These are phyloP conservation scores for Brachypterus glaber DNA, from an alignment of 2,888 invertebrate species.

Conservation along the genomic window DNA sequence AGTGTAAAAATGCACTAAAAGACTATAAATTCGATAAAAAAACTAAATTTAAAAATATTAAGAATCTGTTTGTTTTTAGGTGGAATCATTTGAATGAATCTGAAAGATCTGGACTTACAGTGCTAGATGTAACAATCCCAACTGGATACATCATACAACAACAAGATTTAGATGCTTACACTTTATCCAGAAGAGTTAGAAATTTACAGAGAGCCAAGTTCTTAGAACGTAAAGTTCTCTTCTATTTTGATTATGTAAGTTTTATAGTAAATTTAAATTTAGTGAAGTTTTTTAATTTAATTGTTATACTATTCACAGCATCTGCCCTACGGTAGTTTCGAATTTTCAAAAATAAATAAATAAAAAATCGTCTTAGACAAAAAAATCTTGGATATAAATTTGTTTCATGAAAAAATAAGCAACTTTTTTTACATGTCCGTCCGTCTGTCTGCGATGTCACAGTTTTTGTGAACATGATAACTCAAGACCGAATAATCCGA, in stretches of 20 bases:
- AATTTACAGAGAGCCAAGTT: conserved; percentile 80
- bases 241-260: conserved; percentile 90
- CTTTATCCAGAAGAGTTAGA: conserved; percentile 65
- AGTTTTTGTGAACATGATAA: no score
- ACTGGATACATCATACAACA: conserved; percentile 89
- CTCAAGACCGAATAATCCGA: no score
- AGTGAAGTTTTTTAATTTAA: neutral
- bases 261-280: no score
- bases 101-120: conserved; percentile 76
- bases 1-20: no score
- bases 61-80: conserved; percentile 40
- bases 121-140: conserved; percentile 77
- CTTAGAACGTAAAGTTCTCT: conserved; percentile 70
- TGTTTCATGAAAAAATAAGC: no score
- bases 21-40: no score
- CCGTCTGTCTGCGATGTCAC: neutral
- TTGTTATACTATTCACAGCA: no score
- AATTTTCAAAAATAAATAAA: no score
- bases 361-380: no score
- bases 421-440: neutral
- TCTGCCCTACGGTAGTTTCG: no score
- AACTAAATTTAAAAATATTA: neutral
- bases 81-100: conserved; percentile 75
- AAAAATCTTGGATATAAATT: no score
- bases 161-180: conserved; percentile 78